phyloP scores from a whole-genome alignment of 2,113 vertebrate species.

The Neotragus moschatus region DNA sequence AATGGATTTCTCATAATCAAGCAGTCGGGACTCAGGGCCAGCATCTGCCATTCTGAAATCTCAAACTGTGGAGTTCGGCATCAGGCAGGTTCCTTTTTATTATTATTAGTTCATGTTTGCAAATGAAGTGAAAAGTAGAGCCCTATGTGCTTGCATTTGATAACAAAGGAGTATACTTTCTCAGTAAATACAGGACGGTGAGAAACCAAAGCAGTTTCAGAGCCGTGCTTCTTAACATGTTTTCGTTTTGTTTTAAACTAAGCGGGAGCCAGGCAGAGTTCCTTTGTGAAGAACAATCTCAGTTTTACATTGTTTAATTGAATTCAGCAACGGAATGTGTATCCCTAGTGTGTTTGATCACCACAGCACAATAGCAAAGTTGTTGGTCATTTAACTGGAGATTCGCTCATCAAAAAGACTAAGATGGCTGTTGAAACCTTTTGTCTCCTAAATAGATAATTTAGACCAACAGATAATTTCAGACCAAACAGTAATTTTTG shows the following conservation, averaged over 20 bases:
- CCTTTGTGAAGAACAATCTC: slow-evolving; percentile 57
- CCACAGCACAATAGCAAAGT: slow-evolving; percentile 39
- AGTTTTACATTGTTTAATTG: slow-evolving; percentile 63
- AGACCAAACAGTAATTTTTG: not conserved
- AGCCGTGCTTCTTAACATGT: not conserved
- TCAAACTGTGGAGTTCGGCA: slow-evolving; percentile 34
- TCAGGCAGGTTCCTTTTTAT: not conserved
- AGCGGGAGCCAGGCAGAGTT: slow-evolving; percentile 43
- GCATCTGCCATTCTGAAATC: not conserved
- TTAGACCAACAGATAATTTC: too few species aligned
- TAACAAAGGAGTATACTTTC: not conserved
- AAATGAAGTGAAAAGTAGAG: slow-evolving; percentile 31
- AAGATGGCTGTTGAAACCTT: not conserved
- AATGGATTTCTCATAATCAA: slow-evolving; percentile 70
- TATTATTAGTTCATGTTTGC: slow-evolving; percentile 41
- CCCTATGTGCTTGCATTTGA: not conserved
- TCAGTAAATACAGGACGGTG: not conserved
- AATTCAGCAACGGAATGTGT: slow-evolving; percentile 63
- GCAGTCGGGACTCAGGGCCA: slow-evolving; percentile 62
- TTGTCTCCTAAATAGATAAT: not conserved
- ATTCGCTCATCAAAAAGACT: slow-evolving; percentile 46
- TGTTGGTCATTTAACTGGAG: slow-evolving; percentile 41
- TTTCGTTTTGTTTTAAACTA: not conserved
- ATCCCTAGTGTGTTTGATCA: slow-evolving; percentile 59
- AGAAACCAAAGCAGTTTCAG: not conserved